A percentile compares a stretch with the other conserved stretches of the same genome.
Evolutionary conservation across 2,113 vertebrate genomes (phyloP).

Genomic region (Noturus placidus): DNA sequence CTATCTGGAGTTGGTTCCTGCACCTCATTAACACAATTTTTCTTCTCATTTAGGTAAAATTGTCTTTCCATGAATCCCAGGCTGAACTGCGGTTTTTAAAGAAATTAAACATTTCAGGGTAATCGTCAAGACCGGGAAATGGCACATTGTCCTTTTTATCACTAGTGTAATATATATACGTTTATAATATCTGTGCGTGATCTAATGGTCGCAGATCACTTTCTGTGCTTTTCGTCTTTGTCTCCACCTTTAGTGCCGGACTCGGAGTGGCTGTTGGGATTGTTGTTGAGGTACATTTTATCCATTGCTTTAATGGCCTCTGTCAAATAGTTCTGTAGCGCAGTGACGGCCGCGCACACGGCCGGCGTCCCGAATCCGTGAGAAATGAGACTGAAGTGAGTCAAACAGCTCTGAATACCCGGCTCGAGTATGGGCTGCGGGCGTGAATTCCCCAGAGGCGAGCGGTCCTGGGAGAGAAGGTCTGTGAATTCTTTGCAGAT

Average conservation of each 20-base stretch:
- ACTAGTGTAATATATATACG: conserved; percentile 76
- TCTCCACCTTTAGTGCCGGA: conserved; percentile 94
- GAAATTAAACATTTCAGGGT: conserved; percentile 71
- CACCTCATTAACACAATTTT: conserved; percentile 57
- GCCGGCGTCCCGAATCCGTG: conserved; percentile 98
- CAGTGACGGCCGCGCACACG: conserved; percentile 93
- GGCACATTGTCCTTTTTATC: conserved; percentile 76
- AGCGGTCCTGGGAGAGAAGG: conserved; percentile 99
- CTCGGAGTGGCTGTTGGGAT: conserved; percentile 97
- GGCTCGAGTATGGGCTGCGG: conserved; percentile 98
- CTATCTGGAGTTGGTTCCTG: conserved; percentile 72
- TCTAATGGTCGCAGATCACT: conserved; percentile 76
- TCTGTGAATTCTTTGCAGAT: conserved; percentile 99
- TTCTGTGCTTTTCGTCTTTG: conserved; percentile 99
- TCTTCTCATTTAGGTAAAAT: conserved; percentile 61
- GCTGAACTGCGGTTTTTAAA: conserved; percentile 57
- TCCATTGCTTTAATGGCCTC: conserved; percentile 99
- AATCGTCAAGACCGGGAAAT: conserved; percentile 72
- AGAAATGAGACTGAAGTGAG: conserved; percentile 99
- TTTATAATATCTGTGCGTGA: conserved; percentile 76
- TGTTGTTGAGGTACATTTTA: conserved; percentile 99
- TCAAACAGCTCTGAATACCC: conserved; percentile 99
- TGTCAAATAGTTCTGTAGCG: conserved; percentile 99
- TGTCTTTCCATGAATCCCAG: conserved; percentile 68
- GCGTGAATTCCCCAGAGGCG: conserved; percentile 95